Evolutionary conservation across 2,797 vertebrate genomes (phyloP).

Genomic region (Hemibagrus guttatus): DNA sequence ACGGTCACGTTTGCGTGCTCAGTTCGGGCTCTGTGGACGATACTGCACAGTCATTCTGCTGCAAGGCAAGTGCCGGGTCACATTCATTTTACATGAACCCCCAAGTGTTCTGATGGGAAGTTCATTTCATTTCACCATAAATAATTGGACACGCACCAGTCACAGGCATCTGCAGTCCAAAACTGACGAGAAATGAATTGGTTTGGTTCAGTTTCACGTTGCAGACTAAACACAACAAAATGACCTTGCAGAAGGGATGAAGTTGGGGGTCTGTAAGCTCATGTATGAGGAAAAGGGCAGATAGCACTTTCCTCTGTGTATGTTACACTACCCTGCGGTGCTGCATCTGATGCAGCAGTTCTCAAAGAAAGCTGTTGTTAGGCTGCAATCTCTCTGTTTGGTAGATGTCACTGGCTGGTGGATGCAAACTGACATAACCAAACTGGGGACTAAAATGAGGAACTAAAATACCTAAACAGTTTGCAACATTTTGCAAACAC

Average conservation of each 20-base stretch:
- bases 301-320: neutral
- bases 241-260: no score
- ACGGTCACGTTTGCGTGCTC: neutral
- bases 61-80: neutral
- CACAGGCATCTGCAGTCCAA: no score
- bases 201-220: no score
- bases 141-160: no score
- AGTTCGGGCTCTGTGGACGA: neutral
- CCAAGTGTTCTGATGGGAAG: neutral
- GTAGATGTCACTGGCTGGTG: neutral
- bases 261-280: neutral
- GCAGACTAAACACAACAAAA: no score
- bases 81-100: no score
- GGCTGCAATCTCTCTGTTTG: neutral
- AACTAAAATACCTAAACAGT: neutral
- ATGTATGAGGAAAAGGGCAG: neutral
- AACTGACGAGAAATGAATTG: no score
- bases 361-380: neutral
- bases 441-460: neutral
- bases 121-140: neutral
- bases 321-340: neutral
- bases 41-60: neutral
- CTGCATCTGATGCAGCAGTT: neutral
- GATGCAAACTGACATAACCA: neutral
- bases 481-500: neutral